Base-by-base conservation (phyloP, 2,113 vertebrate genomes). In the Gila orcuttii region DNA sequence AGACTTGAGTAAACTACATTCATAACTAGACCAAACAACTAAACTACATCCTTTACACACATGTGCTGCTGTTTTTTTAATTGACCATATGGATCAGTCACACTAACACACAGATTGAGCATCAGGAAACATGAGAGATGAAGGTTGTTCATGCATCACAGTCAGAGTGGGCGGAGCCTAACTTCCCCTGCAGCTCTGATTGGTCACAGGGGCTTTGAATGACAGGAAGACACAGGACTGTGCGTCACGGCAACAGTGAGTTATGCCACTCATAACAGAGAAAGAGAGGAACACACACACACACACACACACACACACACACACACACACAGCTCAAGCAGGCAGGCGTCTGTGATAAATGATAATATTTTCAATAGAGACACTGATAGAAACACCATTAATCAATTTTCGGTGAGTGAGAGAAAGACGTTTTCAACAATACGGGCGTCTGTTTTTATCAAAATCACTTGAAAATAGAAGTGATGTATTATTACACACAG, bases 211-310 rank as follows among this genome's bases (percentile, higher is more conserved):
- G 93, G 92, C 87, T 93, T 92, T 86, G 91, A 92, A 59, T 85
- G 93, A 93, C 88, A 89, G 92, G 91, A 95, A 93, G 94, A 95
- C 93, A 93, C 93, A 93, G 90, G 90, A 91, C 92, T 88, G 90
- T 88, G 90, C 91, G 93, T 93, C 93, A 93, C 84, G 83, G 91
- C 88, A 89, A 88, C 25, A 83, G 89, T 95, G 94, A 95, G 93
- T 95, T 94, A 95, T 95, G 91, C 92, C 93, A 88, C 93, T 95
- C 94, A 95, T 95, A 93, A 94, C 89, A 90, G 90, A 91, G 85
- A 91, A 87, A 93, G 88, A 91, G 89, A 88, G 10, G 21, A 33
- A 86, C 79, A 83, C 42, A 76, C 71, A 62, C 52, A 64, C n/a
- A 62, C 50, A 23, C 59, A 47, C 47, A 79, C 42, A 81, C 31